Percentiles rank a stretch among this genome's conserved stretches.
Conservation (phyloP, 2,888 invertebrate genomes). For the Escarpia spicata region DNA sequence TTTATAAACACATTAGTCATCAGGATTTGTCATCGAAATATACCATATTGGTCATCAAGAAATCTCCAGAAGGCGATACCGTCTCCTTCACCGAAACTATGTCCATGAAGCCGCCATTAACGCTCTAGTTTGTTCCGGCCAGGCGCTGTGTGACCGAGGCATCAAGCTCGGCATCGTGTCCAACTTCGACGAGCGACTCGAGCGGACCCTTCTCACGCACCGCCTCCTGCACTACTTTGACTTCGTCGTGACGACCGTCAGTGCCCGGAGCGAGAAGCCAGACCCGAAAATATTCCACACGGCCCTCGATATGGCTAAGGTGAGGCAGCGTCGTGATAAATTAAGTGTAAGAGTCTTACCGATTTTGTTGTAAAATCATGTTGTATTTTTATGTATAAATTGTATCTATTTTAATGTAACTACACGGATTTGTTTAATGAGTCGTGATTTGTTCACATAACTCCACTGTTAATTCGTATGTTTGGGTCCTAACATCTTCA, state of each 20-base stretch:
- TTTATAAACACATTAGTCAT: too few species aligned
- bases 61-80: too few species aligned
- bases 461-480: too few species aligned
- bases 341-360: neutral
- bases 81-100: neutral
- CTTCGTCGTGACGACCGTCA: slow-evolving; percentile 84
- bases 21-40: too few species aligned
- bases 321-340: slow-evolving; percentile 25
- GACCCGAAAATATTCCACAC: slow-evolving; percentile 76
- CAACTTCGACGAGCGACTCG: slow-evolving; percentile 86
- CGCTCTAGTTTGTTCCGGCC: neutral
- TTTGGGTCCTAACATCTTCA: too few species aligned
- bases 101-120: neutral
- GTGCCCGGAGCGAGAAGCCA: slow-evolving; percentile 80
- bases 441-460: too few species aligned
- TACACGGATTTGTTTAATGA: too few species aligned
- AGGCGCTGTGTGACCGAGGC: slow-evolving; percentile 34
- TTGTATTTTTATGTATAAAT: too few species aligned
- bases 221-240: slow-evolving; percentile 78
- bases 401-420: too few species aligned
- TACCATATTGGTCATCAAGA: too few species aligned
- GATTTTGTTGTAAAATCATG: too few species aligned
- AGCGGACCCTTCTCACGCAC: slow-evolving; percentile 75
- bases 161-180: slow-evolving; percentile 80
- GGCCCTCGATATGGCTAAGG: slow-evolving; percentile 70